These are phyloP conservation scores for Centruroides sculpturatus DNA, from an alignment of 1,140 invertebrate genomes.

Conservation along the genomic window DNA sequence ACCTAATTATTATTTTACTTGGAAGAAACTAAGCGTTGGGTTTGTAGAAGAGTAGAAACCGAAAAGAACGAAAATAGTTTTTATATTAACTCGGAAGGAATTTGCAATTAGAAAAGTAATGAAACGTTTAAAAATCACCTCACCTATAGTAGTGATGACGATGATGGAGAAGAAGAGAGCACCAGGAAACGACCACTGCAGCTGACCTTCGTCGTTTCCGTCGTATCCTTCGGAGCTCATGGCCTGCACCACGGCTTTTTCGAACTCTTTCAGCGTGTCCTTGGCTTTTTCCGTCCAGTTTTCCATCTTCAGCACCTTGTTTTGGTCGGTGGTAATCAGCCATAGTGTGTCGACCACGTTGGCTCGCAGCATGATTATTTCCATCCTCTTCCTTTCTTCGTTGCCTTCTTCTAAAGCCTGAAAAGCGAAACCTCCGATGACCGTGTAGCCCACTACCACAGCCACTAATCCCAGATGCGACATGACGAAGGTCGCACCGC, in stretches of 20 bases:
- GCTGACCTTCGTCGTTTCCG: constrained; percentile 21
- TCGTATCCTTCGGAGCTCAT: constrained; percentile 25
- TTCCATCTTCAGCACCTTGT: constrained; percentile 22
- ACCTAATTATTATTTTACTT: too few species aligned
- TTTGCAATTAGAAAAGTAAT: too few species aligned
- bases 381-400: constrained; percentile 14
- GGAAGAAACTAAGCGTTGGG: too few species aligned
- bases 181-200: constrained; percentile 32
- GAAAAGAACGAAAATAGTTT: too few species aligned
- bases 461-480: constrained; percentile 81
- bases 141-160: constrained; percentile 35
- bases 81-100: too few species aligned
- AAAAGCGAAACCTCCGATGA: constrained; percentile 87
- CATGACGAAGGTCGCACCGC: constrained; percentile 42
- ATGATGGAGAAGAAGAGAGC: constrained; percentile 33
- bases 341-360: constrained; percentile 22
- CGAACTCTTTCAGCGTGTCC: constrained; percentile 20
- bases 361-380: constrained; percentile 12
- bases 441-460: constrained; percentile 83
- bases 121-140: constrained; percentile 2
- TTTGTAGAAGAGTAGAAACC: too few species aligned
- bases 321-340: constrained; percentile 23
- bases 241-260: constrained; percentile 21
- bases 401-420: constrained; percentile 37
- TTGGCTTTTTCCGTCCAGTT: constrained; percentile 24